Evolutionary conservation across 2,797 vertebrate genomes (phyloP), one percentile per base, ranked within the genome.

Genomic region (Tragelaphus eurycerus): DNA sequence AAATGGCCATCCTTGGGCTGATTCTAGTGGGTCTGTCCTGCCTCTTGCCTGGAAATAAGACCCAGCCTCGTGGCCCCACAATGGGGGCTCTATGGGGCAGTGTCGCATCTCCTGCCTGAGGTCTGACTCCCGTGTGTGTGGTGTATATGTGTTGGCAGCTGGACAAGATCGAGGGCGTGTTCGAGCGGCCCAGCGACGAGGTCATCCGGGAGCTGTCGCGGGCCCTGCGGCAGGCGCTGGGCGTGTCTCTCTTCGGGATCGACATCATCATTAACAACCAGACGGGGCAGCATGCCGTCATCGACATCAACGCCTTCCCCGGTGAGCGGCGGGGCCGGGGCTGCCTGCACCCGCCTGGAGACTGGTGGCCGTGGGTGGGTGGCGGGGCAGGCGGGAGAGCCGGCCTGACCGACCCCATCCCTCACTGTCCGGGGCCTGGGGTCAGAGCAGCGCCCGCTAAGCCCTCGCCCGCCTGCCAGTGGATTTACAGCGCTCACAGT

Each of bases 261-360:
- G 99, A 99, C 74, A 99, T 99, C 97, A 99, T 99, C 98, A 99
- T 99, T 98, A 99, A 99, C 98, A 99, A 99, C 98, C 99, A 99
- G 98, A 99, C 99, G 0, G 99, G 99, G 67, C 99, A 99, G 96
- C 99, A 99, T 0, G 99, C 99, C 0, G 99, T 99, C 98, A 99
- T 99, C 14, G 99, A 99, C 98, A 99, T 99, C 98, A 99, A 99
- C 67, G 99, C 99, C 98, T 99, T 99, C 98, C 99, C 99, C 98
- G 99, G 99, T 99, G 98, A 98, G 98, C 71, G 17, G 31, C 1
- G 1, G 52, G 12, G 7, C 34, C 0, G 27, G 50, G n/a, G 14
- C 55, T 23, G 1, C 55, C 86, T 59, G 23, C 7, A 0, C n/a
- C 0, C 7, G 2, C 4, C 2, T 16, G 29, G 21, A 21, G 38